These are phyloP conservation scores for Diplogasteroides magnus DNA, from an alignment of 1,140 invertebrate genomes.

Conservation along the genomic window DNA sequence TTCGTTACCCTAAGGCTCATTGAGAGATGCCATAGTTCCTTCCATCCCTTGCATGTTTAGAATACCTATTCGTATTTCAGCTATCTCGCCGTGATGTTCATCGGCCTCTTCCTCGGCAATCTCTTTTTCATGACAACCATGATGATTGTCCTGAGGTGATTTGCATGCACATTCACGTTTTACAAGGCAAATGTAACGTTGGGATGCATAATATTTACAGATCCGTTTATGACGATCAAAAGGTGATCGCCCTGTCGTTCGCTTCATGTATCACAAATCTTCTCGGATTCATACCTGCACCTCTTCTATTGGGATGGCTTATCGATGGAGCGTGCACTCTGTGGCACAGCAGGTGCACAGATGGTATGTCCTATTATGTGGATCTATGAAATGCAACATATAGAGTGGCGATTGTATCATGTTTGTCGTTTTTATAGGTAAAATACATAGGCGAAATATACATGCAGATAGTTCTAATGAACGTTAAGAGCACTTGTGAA, in stretches of 20 bases:
- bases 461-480: too few species aligned
- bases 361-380: constrained; percentile 8
- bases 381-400: background rate
- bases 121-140: constrained; percentile 29
- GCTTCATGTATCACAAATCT: constrained; percentile 21
- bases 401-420: too few species aligned
- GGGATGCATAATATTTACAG: background rate
- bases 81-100: constrained; percentile 18
- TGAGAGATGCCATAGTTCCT: too few species aligned
- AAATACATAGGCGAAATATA: too few species aligned
- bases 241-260: constrained; percentile 21
- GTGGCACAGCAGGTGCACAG: constrained; percentile 13
- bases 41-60: too few species aligned
- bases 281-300: constrained; percentile 24
- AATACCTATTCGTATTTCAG: too few species aligned
- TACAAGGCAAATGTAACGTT: background rate
- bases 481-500: too few species aligned
- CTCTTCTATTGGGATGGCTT: constrained; percentile 21
- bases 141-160: constrained; percentile 24
- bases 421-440: too few species aligned
- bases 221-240: constrained; percentile 25
- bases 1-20: too few species aligned
- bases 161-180: too few species aligned
- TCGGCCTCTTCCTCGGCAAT: constrained; percentile 25
- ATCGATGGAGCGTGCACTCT: constrained; percentile 20